These are phyloP conservation scores for Argyresthia goedartella DNA, from an alignment of 2,888 invertebrate species.

Conservation along the genomic window DNA sequence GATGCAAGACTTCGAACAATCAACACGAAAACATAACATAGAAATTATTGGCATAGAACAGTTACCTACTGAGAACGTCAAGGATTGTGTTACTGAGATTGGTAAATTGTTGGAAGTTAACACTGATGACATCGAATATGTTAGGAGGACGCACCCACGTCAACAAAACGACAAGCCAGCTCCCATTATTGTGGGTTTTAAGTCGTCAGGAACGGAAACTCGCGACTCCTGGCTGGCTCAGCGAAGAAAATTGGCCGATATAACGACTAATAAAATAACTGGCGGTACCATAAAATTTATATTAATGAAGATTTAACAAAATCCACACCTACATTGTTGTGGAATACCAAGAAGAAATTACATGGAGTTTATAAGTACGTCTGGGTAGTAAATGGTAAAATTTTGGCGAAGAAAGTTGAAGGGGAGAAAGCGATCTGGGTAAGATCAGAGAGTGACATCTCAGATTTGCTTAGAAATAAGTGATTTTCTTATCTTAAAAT, in stretches of 20 bases:
- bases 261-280: background rate
- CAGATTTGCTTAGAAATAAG: background rate
- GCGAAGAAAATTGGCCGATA: background rate
- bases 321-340: too few species aligned
- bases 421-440: background rate
- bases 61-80: conserved; percentile 8
- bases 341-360: background rate
- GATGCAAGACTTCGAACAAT: conserved; percentile 4
- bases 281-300: background rate
- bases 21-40: conserved; percentile 7
- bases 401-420: background rate
- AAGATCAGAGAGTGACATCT: background rate
- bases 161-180: background rate
- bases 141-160: background rate
- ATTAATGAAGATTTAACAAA: background rate
- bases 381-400: background rate
- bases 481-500: too few species aligned
- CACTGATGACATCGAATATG: background rate
- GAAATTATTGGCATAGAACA: conserved; percentile 9
- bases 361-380: background rate
- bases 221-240: background rate
- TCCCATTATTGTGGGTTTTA: too few species aligned
- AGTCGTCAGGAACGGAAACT: background rate
- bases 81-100: conserved; percentile 1
- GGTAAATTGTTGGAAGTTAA: background rate